Conservation (phyloP, 2,797 vertebrate species). For the Lepilemur ruficaudatus region DNA sequence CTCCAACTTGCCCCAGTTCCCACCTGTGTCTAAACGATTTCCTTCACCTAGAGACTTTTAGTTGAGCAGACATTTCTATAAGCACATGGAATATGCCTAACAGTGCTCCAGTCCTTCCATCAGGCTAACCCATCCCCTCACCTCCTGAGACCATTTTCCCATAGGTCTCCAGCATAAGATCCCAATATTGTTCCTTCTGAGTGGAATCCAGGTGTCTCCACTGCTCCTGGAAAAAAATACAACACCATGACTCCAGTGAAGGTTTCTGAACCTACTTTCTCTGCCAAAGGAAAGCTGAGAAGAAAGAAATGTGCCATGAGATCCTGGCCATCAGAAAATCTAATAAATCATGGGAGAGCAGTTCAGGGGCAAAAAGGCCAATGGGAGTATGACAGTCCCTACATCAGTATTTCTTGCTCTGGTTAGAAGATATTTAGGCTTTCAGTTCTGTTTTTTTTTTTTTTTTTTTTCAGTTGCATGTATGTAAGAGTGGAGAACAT, state of each 20-base stretch:
- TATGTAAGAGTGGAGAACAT: neutral
- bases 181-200: conserved; percentile 77
- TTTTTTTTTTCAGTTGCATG: neutral
- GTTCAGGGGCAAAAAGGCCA: neutral
- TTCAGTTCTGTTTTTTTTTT: neutral
- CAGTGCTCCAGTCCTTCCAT: no score
- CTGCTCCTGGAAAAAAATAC: conserved; percentile 57
- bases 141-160: conserved; percentile 77
- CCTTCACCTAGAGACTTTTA: neutral
- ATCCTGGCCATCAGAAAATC: neutral
- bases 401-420: neutral
- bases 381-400: neutral
- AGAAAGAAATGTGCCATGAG: neutral
- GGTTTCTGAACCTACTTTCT: neutral
- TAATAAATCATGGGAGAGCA: neutral
- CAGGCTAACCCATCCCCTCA: neutral
- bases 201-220: conserved; percentile 69
- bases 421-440: neutral
- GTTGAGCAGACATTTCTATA: neutral
- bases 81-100: neutral
- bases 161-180: conserved; percentile 76
- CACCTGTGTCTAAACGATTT: neutral
- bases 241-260: neutral
- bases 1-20: neutral
- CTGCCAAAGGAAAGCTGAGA: neutral